phyloP scores from a whole-genome alignment of 30 jellyfish, hydroid and myxozoan genomes.

The Hydractinia echinata region DNA sequence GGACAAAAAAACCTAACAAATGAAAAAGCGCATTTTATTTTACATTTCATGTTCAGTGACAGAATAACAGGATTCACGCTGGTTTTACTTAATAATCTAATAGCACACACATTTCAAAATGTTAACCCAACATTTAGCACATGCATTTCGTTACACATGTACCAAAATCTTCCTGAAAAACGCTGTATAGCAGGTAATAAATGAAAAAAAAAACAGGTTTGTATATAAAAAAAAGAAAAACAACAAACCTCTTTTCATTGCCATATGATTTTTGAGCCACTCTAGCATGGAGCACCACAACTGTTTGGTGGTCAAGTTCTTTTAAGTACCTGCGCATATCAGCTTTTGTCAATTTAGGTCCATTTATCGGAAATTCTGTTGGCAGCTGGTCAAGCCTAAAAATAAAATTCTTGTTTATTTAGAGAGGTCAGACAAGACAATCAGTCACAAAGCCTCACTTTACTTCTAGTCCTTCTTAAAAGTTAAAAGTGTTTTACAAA shows the following conservation, averaged over 20 bases:
- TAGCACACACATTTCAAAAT: background rate
- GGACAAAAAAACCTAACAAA: conserved; percentile 90
- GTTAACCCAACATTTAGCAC: background rate
- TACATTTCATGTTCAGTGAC: too few relatives aligned
- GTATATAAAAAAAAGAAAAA: background rate
- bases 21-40: too few relatives aligned
- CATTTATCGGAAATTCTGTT: background rate
- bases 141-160: background rate
- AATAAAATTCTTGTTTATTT: too few relatives aligned
- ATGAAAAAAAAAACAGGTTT: background rate
- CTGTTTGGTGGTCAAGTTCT: conserved; percentile 90
- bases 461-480: too few relatives aligned
- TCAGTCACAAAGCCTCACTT: too few relatives aligned
- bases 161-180: background rate
- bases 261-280: conserved; percentile 99
- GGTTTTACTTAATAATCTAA: too few relatives aligned
- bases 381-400: background rate
- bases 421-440: too few relatives aligned
- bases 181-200: background rate
- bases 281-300: conserved; percentile 88
- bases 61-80: too few relatives aligned
- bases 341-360: conserved; percentile 65
- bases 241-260: conserved; percentile 82
- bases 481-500: too few relatives aligned
- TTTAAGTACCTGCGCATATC: conserved; percentile 90